Percentiles rank a stretch among this genome's conserved stretches.
These are phyloP conservation scores for Anguilla japonica DNA, from an alignment of 2,113 vertebrate species.

Conservation along the genomic window DNA sequence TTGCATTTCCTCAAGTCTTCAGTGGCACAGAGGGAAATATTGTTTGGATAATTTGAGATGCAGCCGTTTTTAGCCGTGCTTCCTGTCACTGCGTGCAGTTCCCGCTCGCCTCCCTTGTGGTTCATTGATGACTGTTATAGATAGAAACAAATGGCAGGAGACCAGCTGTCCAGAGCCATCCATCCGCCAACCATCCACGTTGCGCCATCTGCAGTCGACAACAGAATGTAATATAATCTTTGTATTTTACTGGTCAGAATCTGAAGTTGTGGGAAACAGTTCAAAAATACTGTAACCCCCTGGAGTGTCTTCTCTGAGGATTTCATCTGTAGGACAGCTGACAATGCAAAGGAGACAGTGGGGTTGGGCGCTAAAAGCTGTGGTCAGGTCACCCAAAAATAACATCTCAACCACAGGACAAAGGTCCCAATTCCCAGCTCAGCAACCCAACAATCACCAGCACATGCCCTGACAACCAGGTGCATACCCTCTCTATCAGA, in stretches of 20 bases:
- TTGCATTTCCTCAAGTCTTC: neutral
- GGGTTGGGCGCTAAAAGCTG: neutral
- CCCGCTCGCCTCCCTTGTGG: neutral
- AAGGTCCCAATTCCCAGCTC: neutral
- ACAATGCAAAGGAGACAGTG: conserved; percentile 12
- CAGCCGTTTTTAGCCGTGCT: neutral
- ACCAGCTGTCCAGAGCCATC: conserved; percentile 38
- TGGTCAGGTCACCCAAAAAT: conserved; percentile 29
- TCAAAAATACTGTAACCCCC: conserved; percentile 11
- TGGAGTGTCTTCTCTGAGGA: neutral
- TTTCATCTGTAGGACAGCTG: conserved; percentile 35
- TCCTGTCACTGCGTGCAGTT: neutral
- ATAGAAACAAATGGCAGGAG: conserved; percentile 1
- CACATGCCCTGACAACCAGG: neutral
- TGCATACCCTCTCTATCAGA: neutral
- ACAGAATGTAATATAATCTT: conserved; percentile 27
- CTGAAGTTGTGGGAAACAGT: conserved; percentile 3
- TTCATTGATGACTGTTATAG: neutral
- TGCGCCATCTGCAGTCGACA: conserved; percentile 25
- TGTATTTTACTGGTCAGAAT: neutral
- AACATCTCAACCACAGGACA: conserved; percentile 7
- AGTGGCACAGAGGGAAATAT: neutral
- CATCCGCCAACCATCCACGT: conserved; percentile 29
- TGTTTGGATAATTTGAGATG: neutral
- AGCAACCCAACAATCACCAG: neutral